phyloP scores from a whole-genome alignment of 2,113 vertebrate genomes.

The Cyphomyrus plagiostoma region DNA sequence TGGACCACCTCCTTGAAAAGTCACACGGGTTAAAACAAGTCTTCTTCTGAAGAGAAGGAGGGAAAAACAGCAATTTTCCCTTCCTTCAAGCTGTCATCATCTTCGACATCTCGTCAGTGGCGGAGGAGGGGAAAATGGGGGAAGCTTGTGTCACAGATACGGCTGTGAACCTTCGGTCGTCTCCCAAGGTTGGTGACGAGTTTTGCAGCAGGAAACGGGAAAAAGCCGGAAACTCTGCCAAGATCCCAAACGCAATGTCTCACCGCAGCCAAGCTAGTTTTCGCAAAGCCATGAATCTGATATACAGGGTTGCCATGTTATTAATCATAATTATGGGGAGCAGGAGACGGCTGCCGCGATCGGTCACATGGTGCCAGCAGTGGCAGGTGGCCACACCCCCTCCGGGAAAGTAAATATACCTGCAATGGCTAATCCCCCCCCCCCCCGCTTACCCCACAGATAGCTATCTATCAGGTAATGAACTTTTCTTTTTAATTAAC shows the following conservation, averaged over 20 bases:
- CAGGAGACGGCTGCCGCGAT: background rate
- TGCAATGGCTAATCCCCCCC: background rate
- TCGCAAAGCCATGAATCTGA: background rate
- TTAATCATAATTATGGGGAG: background rate
- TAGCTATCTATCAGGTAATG: slow-evolving; percentile 6
- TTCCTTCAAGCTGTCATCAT: background rate
- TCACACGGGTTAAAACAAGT: background rate
- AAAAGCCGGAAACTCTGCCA: background rate
- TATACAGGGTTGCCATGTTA: background rate
- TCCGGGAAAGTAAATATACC: background rate
- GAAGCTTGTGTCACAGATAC: background rate
- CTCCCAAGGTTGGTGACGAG: background rate
- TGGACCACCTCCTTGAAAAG: slow-evolving; percentile 12
- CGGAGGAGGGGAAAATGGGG: background rate
- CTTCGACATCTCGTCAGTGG: background rate
- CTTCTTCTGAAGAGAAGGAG: background rate
- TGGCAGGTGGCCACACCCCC: background rate
- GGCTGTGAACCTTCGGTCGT: background rate
- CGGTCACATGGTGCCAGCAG: background rate
- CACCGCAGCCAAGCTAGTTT: background rate
- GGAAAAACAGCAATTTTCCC: background rate
- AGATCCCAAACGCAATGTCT: background rate
- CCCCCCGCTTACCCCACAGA: background rate
- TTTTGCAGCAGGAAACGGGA: background rate
- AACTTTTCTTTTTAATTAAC: background rate